Evolutionary conservation across 2,113 vertebrate species (phyloP).

Genomic region (Poeciliopsis prolifica): DNA sequence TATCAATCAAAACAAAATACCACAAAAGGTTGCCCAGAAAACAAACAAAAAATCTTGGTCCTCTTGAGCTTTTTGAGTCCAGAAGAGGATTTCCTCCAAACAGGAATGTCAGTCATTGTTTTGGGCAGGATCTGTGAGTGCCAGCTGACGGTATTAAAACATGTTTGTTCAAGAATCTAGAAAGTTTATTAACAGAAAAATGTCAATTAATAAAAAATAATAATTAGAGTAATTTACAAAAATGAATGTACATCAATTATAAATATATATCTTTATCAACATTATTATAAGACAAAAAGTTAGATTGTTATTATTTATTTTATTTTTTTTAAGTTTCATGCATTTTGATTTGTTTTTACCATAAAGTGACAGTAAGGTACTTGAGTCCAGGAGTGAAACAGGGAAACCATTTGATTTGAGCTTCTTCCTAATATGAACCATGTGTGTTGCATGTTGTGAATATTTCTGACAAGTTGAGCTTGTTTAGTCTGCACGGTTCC

Average conservation of each 20-base stretch:
- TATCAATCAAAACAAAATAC: too few species aligned
- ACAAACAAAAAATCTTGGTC: too few species aligned
- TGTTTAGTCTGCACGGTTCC: conserved; percentile 73
- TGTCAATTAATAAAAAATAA: neutral
- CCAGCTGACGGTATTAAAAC: too few species aligned
- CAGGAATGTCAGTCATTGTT: too few species aligned
- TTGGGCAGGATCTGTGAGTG: too few species aligned
- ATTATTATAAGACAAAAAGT: neutral
- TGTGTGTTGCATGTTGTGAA: conserved; percentile 47
- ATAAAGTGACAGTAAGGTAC: neutral
- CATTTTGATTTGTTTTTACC: conserved; percentile 11
- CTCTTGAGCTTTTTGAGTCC: too few species aligned
- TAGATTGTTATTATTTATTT: neutral
- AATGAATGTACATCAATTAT: neutral
- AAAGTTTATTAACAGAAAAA: neutral
- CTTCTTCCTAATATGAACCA: conserved; percentile 60
- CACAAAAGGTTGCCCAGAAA: too few species aligned
- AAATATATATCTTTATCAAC: neutral
- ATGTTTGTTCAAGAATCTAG: too few species aligned
- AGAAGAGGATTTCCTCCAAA: too few species aligned
- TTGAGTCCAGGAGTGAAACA: conserved; percentile 24
- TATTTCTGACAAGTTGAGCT: conserved; percentile 58
- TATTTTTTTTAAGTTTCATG: neutral
- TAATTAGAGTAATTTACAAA: neutral
- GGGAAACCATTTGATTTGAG: conserved; percentile 36